Percentiles rank a stretch among this genome's conserved stretches.
Evolutionary conservation across 2,113 vertebrate species (phyloP).

Genomic region (Piaya cayana): DNA sequence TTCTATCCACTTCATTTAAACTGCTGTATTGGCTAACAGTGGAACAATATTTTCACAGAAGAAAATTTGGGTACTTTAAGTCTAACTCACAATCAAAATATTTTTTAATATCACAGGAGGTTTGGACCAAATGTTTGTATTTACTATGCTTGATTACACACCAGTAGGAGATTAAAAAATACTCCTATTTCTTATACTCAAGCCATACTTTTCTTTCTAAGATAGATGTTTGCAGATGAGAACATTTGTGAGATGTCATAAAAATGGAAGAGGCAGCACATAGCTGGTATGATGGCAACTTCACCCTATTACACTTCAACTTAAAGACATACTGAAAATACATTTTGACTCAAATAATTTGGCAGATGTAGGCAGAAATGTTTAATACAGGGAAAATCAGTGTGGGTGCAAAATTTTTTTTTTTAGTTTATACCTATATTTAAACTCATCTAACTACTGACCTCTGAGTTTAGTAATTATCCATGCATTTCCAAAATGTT

Average conservation of each 20-base stretch:
- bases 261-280: slow-evolving; percentile 42
- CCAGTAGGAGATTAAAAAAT: slow-evolving; percentile 27
- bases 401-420: background rate
- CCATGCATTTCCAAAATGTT: background rate
- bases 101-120: slow-evolving; percentile 4
- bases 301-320: slow-evolving; percentile 50
- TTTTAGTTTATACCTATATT: slow-evolving; percentile 41
- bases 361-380: slow-evolving; percentile 5
- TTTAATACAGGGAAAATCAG: slow-evolving; percentile 14
- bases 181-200: background rate
- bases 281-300: background rate
- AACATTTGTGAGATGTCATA: slow-evolving; percentile 32
- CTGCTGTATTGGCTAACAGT: background rate
- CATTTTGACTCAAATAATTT: slow-evolving; percentile 14
- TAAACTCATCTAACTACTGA: slow-evolving; percentile 48
- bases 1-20: slow-evolving; percentile 36
- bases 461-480: slow-evolving; percentile 2
- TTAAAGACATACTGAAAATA: slow-evolving; percentile 41
- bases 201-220: slow-evolving; percentile 17
- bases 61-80: background rate
- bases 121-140: background rate
- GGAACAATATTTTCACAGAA: background rate
- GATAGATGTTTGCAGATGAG: background rate
- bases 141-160: slow-evolving; percentile 38
- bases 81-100: slow-evolving; percentile 12